Percentiles rank a stretch among this genome's conserved stretches.
Conservation (phyloP, 2,888 invertebrate species). For the Alloplasta piceator region DNA sequence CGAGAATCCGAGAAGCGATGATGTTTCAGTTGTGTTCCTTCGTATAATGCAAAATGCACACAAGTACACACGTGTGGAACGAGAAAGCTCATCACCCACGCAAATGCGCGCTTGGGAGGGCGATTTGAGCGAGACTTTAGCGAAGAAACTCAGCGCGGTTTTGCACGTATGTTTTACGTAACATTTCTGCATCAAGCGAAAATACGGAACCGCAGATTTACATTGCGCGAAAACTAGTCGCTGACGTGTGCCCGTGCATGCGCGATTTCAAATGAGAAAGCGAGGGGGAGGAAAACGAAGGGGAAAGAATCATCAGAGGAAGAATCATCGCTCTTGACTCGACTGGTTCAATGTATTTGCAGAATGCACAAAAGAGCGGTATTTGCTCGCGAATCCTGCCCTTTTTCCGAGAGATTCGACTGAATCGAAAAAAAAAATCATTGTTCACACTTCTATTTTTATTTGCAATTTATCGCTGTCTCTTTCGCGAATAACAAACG, state of each 20-base stretch:
- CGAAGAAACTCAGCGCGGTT: conserved; percentile 21
- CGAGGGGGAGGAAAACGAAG: neutral
- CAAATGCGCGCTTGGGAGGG: neutral
- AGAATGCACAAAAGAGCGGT: neutral
- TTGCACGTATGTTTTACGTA: conserved; percentile 47
- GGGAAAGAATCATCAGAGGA: neutral
- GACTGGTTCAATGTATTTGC: neutral
- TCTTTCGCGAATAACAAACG: conserved; percentile 52
- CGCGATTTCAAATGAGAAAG: neutral
- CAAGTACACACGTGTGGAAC: neutral
- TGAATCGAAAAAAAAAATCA: conserved; percentile 64
- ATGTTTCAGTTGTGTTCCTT: conserved; percentile 3
- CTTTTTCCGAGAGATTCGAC: too few relatives aligned
- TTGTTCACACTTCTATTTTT: conserved; percentile 7
- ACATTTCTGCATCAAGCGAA: too few relatives aligned
- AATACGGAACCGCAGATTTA: conserved; percentile 60
- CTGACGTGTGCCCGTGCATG: conserved; percentile 66
- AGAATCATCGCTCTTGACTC: conserved; percentile 33
- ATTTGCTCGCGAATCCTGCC: conserved; percentile 31
- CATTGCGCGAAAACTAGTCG: conserved; percentile 40
- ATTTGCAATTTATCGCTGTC: conserved; percentile 60
- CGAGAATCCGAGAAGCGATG: conserved; percentile 6
- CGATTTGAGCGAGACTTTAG: neutral
- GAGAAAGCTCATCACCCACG: conserved; percentile 58
- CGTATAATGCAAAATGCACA: neutral